Evolutionary conservation across 2,797 vertebrate genomes (phyloP), one percentile per base, ranked within the genome.

Genomic region (Muraenolepis orangiensis): DNA sequence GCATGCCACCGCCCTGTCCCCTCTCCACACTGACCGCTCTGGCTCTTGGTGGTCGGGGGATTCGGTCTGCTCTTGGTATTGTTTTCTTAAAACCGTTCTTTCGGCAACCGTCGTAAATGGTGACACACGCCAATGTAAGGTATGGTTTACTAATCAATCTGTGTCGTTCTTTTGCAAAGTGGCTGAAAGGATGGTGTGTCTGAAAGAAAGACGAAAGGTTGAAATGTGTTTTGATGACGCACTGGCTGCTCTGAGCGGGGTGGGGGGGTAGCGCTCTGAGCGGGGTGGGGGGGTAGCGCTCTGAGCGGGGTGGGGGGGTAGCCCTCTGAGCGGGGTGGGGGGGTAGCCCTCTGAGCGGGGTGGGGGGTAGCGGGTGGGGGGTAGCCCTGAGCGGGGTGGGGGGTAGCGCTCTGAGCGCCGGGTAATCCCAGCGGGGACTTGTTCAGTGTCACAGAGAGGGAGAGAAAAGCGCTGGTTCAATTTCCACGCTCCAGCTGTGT

Each of bases 401-500:
- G n/a, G n/a, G 57, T 23, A 1, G n/a, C 57, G 10, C 6, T 12
- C 26, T 23, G 1, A 12, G 67, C 74, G 71, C 51, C 6, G 42
- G 36, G 10, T 72, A 18, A 6, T 71, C 13, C 28, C 74, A 78
- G 77, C 57, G 72, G 30, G 74, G 23, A 75, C 61, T 67, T 20
- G 18, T 57, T 80, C 42, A 51, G 34, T 69, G 28, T 74, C 51
- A 74, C 42, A 57, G 30, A 36, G 36, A 30, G 3, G 29, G 57
- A 30, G 30, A 36, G 51, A 77, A 78, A 69, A 26, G 29, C 11
- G 20, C 46, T 6, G 5, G 5, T 57, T 46, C 70, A 16, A 74
- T 77, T 28, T 31, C n/a, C 57, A 40, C 71, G 66, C 74, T 80
- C 69, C 13, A 13, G 11, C 69, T 78, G 57, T 78, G 81, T 71